Evolutionary conservation across 2,113 vertebrate species (phyloP), one percentile per base, ranked within the genome.

Genomic region (Hippocampus comes): DNA sequence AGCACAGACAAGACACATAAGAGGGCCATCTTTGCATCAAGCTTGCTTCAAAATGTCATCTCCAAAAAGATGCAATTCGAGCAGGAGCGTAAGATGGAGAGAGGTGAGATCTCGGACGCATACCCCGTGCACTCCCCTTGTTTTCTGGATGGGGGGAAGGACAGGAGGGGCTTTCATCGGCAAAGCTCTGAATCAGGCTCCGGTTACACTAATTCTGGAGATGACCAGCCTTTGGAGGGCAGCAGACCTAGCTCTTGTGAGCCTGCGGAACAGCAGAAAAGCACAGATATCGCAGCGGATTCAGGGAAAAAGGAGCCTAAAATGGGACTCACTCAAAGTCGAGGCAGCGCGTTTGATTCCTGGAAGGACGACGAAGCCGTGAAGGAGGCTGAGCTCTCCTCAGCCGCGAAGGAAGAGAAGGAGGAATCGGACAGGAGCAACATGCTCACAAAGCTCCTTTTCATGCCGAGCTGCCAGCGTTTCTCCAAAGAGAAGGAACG

Each of bases 51-150:
- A 90, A 98, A 97, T 42, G 94, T 99, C 0, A 97, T 99, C 88
- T 98, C 96, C 69, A 99, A 99, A 90, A 99, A 98, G 86, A 99
- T 99, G 97, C 96, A 95, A 83, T 91, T 93, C 76, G 97, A 99
- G 56, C 94, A 96, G 20, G 97, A 97, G 86, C 92, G 95, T 68
- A 95, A 95, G 84, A 95, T 97, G 95, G 97, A 98, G 82, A 90
- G 96, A 53, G 95, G 95, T 0, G 93, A 96, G 77, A 91, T 94
- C 43, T 82, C 76, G 0, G 93, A 95, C 73, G 88, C 86, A 3
- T 66, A 76, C 1, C 83, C 74, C 0, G 71, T 73, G 0, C 59
- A 59, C 2, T 84, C 87, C 27, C 83, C 83, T 43, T 63, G 77
- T 53, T 78, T 78, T 65, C 42, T 55, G 27, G 51, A 69, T 12